phyloP scores from a whole-genome alignment of 92 coral and sea anemone species.

The Palythoa heliodiscus region DNA sequence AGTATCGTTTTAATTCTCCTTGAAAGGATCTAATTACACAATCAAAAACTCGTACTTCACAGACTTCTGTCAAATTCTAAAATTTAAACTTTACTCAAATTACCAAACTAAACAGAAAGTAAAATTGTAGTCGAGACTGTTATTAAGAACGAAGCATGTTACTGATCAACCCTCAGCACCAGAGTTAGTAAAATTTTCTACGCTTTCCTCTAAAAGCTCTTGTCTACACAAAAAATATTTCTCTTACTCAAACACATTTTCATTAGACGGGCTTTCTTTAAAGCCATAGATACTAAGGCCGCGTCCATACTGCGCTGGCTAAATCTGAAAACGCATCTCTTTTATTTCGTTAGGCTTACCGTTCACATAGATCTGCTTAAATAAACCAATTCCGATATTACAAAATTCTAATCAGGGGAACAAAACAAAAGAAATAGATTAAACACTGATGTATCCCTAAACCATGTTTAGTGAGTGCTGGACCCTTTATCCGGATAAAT shows the following conservation, averaged over 20 bases:
- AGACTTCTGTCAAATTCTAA: constrained; percentile 19
- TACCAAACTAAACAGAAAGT: constrained; percentile 13
- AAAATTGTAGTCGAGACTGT: constrained; percentile 1
- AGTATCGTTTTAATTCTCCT: constrained; percentile 26
- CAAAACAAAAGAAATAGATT: too few species aligned
- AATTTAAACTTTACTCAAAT: constrained; percentile 4
- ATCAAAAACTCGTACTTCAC: constrained; percentile 40
- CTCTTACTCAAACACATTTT: constrained; percentile 5
- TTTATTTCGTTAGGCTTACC: too few species aligned
- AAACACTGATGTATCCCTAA: too few species aligned
- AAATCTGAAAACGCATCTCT: too few species aligned
- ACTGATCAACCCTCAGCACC: background rate
- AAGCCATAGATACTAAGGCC: background rate
- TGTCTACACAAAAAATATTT: background rate
- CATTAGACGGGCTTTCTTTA: background rate
- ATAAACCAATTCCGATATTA: too few species aligned
- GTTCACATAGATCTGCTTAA: too few species aligned
- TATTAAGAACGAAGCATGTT: background rate
- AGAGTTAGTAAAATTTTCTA: background rate
- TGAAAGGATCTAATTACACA: constrained; percentile 33
- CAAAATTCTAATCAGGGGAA: too few species aligned
- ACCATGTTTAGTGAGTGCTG: too few species aligned
- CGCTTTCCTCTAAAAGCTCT: background rate
- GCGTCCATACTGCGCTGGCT: too few species aligned
- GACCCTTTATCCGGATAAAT: too few species aligned